Percentiles rank a stretch among this genome's conserved stretches.
Evolutionary conservation across 2,888 invertebrate species (phyloP).

Genomic region (Diaperis boleti): DNA sequence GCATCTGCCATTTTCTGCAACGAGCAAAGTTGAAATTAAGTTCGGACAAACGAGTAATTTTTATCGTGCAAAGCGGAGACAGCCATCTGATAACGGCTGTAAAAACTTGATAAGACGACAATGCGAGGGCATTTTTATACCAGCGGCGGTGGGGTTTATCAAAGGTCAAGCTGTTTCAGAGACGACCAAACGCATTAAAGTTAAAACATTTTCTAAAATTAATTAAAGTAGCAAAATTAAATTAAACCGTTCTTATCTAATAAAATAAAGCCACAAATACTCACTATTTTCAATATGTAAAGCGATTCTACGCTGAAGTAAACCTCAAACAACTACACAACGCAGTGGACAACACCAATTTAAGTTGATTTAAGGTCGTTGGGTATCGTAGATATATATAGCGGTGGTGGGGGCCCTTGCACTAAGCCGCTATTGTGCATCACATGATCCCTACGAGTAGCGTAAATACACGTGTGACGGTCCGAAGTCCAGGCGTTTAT

Average conservation of each 20-base stretch:
- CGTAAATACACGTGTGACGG: slow-evolving; percentile 1
- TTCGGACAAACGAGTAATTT: too few species aligned
- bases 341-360: too few species aligned
- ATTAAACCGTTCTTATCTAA: too few species aligned
- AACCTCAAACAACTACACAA: too few species aligned
- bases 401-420: slow-evolving; percentile 20
- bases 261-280: too few species aligned
- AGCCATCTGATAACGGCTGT: slow-evolving; percentile 11
- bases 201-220: too few species aligned
- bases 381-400: slow-evolving; percentile 20
- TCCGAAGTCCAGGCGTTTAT: slow-evolving; percentile 16
- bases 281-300: too few species aligned
- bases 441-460: slow-evolving; percentile 8
- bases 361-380: slow-evolving; percentile 6
- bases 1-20: slow-evolving; percentile 45
- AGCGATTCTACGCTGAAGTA: too few species aligned
- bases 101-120: slow-evolving; percentile 27
- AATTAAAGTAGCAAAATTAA: too few species aligned
- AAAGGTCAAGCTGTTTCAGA: slow-evolving; percentile 27
- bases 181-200: too few species aligned
- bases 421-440: slow-evolving; percentile 3
- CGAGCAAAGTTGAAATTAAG: too few species aligned
- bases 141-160: slow-evolving; percentile 5
- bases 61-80: too few species aligned
- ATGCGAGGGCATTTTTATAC: slow-evolving; percentile 1